phyloP scores from a whole-genome alignment of 2,888 invertebrate species.

The Caenorhabditis imperialis region DNA sequence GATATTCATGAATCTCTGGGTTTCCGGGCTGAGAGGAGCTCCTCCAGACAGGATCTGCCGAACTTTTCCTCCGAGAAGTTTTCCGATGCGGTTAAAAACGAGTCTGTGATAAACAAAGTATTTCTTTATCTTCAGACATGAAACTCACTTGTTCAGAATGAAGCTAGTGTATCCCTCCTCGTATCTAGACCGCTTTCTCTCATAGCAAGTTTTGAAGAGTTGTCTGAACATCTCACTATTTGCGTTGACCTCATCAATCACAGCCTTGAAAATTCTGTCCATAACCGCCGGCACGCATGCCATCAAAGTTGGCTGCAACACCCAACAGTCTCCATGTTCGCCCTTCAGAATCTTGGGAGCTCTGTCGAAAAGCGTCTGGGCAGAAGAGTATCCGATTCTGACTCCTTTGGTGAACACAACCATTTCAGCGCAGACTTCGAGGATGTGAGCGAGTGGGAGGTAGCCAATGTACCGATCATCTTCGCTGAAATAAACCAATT shows the following conservation, averaged over 20 bases:
- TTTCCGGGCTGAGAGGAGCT: constrained; percentile 94
- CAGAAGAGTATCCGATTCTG: constrained; percentile 95
- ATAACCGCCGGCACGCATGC: constrained; percentile 97
- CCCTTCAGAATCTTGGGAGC: constrained; percentile 95
- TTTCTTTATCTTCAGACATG: background rate
- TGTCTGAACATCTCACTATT: constrained; percentile 84
- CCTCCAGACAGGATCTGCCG: constrained; percentile 92
- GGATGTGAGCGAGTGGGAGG: constrained; percentile 95
- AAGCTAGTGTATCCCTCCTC: constrained; percentile 82
- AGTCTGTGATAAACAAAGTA: constrained; percentile 79
- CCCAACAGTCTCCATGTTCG: constrained; percentile 92
- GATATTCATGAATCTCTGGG: constrained; percentile 89
- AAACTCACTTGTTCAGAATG: constrained; percentile 79
- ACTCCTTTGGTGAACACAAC: constrained; percentile 80
- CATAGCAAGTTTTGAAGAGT: constrained; percentile 93
- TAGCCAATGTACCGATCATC: constrained; percentile 92
- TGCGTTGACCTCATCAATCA: constrained; percentile 82
- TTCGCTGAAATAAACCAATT: too few species aligned
- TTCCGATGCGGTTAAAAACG: constrained; percentile 83
- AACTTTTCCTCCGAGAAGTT: constrained; percentile 90
- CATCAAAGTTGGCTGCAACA: constrained; percentile 92
- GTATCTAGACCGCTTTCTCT: constrained; percentile 91
- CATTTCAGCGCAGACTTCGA: constrained; percentile 90
- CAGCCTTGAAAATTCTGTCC: constrained; percentile 96
- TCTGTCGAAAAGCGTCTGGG: constrained; percentile 84